These are phyloP conservation scores for Agrotis puta DNA, from an alignment of 2,888 invertebrate species.

Conservation along the genomic window DNA sequence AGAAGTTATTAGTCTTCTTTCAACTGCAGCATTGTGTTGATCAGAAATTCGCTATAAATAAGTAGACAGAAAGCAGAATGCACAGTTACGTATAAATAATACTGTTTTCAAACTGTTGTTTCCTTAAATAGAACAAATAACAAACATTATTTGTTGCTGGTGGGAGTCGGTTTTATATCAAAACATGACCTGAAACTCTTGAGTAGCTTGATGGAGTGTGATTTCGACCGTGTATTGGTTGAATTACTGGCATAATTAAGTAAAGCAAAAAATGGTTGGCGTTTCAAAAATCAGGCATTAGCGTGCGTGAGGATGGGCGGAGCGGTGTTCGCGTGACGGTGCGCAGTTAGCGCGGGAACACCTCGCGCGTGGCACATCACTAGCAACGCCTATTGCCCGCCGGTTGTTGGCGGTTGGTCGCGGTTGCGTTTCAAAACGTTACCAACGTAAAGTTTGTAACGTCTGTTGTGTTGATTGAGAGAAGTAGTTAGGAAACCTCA, in stretches of 20 bases:
- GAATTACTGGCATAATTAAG: constrained; percentile 57
- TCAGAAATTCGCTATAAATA: constrained; percentile 60
- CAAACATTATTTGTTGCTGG: constrained; percentile 63
- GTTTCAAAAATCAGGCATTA: constrained; percentile 68
- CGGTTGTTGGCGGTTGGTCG: constrained; percentile 73
- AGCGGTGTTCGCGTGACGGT: constrained; percentile 84
- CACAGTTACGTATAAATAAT: constrained; percentile 62
- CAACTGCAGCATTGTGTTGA: constrained; percentile 35
- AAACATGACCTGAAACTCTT: constrained; percentile 57
- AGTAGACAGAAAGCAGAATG: constrained; percentile 66
- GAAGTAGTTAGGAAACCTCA: not conserved
- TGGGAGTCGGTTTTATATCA: constrained; percentile 57
- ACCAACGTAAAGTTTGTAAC: constrained; percentile 62
- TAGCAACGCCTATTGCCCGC: constrained; percentile 86
- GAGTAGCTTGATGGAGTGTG: constrained; percentile 32
- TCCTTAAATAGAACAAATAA: constrained; percentile 62
- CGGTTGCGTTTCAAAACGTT: constrained; percentile 69
- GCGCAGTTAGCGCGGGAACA: constrained; percentile 87
- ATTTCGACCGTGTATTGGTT: constrained; percentile 46
- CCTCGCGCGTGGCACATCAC: constrained; percentile 87
- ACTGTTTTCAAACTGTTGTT: constrained; percentile 60
- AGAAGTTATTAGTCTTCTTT: constrained; percentile 44
- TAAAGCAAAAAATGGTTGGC: constrained; percentile 56
- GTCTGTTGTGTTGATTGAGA: constrained; percentile 38
- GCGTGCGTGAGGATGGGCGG: constrained; percentile 88